phyloP scores from a whole-genome alignment of 2,797 vertebrate species.

The Naso thynnoides region DNA sequence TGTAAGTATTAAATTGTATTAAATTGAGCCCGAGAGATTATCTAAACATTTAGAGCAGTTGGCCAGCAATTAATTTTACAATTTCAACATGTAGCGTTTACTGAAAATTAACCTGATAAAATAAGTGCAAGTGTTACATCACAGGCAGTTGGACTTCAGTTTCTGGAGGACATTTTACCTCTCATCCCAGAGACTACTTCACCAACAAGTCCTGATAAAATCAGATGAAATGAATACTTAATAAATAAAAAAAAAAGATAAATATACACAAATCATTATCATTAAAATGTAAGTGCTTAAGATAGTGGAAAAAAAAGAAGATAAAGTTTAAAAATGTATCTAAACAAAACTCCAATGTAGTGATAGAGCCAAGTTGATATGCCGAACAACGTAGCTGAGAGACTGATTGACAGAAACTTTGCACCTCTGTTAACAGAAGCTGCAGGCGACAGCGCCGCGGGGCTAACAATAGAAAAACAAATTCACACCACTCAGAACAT shows the following conservation, averaged over 20 bases:
- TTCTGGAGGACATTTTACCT: no score
- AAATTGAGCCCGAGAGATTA: no score
- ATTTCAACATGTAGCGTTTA: neutral
- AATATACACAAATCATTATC: neutral
- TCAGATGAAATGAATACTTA: neutral
- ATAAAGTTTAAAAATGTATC: neutral
- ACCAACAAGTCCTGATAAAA: no score
- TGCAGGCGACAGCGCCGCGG: neutral
- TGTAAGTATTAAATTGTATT: no score
- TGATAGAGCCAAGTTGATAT: neutral
- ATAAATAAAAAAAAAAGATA: neutral
- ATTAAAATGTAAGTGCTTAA: neutral
- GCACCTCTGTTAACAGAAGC: neutral
- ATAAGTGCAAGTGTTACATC: no score
- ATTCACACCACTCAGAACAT: neutral
- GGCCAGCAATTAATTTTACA: neutral
- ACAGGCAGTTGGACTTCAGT: no score
- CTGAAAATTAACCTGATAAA: neutral
- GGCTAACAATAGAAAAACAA: neutral
- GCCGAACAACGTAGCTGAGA: neutral
- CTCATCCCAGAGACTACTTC: no score
- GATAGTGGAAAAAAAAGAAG: neutral
- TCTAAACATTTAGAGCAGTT: neutral
- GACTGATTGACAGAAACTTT: neutral
- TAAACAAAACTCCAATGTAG: neutral